Evolutionary conservation across 2,888 invertebrate species (phyloP).

Genomic region (Proisotoma minuta): DNA sequence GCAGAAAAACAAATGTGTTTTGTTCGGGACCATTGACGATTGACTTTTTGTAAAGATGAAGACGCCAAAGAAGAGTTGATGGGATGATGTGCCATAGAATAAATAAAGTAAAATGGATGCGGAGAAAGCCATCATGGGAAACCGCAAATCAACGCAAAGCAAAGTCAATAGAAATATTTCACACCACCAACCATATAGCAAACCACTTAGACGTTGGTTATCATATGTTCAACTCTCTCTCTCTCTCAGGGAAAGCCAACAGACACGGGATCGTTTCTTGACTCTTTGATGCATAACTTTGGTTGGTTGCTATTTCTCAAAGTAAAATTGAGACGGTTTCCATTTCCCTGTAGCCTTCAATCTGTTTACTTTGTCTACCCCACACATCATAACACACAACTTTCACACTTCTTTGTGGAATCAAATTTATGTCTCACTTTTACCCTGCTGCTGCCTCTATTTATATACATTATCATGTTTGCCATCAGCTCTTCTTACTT

Average conservation of each 20-base stretch:
- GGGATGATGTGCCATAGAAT: slow-evolving; percentile 7
- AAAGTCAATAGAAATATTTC: slow-evolving; percentile 20
- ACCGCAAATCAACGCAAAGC: slow-evolving; percentile 14
- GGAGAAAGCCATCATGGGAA: slow-evolving; percentile 5
- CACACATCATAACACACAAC: not conserved
- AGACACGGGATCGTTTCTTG: not conserved
- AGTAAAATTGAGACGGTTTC: not conserved
- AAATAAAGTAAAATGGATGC: slow-evolving; percentile 16
- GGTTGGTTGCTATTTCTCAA: not conserved
- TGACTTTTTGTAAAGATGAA: not conserved
- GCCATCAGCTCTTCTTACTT: not conserved
- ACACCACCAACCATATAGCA: not conserved
- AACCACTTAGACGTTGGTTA: not conserved
- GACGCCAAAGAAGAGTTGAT: slow-evolving; percentile 1
- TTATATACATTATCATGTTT: not conserved
- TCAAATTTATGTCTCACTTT: not conserved
- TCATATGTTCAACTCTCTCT: not conserved
- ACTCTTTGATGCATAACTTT: not conserved
- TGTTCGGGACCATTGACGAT: not conserved
- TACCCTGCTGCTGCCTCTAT: not conserved
- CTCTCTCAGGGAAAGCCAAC: not conserved
- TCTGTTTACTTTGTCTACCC: not conserved
- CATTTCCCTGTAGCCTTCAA: not conserved
- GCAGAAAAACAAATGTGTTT: slow-evolving; percentile 5
- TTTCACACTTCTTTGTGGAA: not conserved